Conservation (phyloP, 92 coral and sea anemone genomes). For the Parazoanthus swiftii region DNA sequence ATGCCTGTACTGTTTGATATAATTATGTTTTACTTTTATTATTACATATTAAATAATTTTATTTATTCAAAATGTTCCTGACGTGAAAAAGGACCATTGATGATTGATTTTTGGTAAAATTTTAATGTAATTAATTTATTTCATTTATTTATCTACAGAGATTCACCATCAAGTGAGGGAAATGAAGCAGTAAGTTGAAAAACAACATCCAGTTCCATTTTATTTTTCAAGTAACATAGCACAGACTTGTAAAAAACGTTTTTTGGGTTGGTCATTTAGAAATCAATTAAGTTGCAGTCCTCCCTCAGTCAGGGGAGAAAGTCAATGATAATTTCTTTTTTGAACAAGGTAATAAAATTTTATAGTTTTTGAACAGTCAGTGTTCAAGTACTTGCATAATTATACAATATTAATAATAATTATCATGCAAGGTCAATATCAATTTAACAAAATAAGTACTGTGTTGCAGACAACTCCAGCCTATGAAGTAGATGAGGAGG, state of each 20-base stretch:
- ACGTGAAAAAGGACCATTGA: background rate
- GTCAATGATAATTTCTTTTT: too few species aligned
- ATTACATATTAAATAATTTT: too few species aligned
- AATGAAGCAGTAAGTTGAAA: slow-evolving; percentile 60
- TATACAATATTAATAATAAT: background rate
- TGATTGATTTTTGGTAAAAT: too few species aligned
- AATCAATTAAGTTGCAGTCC: too few species aligned
- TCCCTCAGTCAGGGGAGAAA: too few species aligned
- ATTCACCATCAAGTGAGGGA: slow-evolving; percentile 83
- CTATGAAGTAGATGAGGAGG: slow-evolving; percentile 96
- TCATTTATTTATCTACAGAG: slow-evolving; percentile 43
- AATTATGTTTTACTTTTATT: too few species aligned
- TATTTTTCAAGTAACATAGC: background rate
- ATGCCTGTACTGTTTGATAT: too few species aligned
- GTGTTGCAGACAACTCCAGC: slow-evolving; percentile 44
- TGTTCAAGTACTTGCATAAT: background rate
- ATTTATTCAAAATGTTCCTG: background rate
- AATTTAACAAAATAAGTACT: background rate
- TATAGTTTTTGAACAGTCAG: background rate
- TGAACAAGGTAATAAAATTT: too few species aligned
- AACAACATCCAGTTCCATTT: too few species aligned
- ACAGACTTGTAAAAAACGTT: background rate
- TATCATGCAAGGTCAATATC: background rate
- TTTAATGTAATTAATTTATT: background rate
- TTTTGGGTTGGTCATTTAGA: too few species aligned